Percentiles rank a stretch among this genome's conserved stretches.
Evolutionary conservation across 2,797 vertebrate species (phyloP).

Genomic region (Peromyscus eremicus): DNA sequence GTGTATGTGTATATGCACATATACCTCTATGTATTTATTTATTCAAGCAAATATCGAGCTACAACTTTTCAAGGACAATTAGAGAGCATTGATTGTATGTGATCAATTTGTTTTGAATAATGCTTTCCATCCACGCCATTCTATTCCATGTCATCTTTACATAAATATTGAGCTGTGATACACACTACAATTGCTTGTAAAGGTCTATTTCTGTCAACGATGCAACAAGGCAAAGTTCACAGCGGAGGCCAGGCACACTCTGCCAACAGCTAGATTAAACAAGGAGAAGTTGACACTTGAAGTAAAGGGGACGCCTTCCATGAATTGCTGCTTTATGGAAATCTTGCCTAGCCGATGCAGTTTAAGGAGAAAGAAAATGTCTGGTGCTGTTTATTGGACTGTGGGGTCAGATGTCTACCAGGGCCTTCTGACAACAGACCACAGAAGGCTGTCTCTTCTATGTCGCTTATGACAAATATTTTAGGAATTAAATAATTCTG

Average conservation of each 20-base stretch:
- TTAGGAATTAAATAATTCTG: conserved; percentile 84
- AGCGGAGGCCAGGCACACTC: conserved; percentile 66
- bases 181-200: conserved; percentile 40
- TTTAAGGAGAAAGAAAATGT: conserved; percentile 83
- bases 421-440: conserved; percentile 80
- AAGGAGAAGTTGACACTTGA: conserved; percentile 85
- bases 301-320: conserved; percentile 79
- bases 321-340: conserved; percentile 86
- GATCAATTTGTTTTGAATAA: not conserved
- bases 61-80: not conserved
- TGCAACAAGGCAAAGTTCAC: conserved; percentile 60
- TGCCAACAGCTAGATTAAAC: conserved; percentile 83
- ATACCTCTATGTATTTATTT: not conserved
- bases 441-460: conserved; percentile 69
- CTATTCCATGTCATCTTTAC: not conserved
- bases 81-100: not conserved
- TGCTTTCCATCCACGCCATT: not conserved
- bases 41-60: not conserved
- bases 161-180: conserved; percentile 23
- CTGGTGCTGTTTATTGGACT: conserved; percentile 81
- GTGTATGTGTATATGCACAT: not conserved
- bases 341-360: conserved; percentile 76
- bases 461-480: conserved; percentile 81
- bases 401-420: conserved; percentile 86
- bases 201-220: conserved; percentile 68